Percentiles rank a stretch among this genome's conserved stretches.
These are phyloP conservation scores for Saguinus midas DNA, from an alignment of 2,113 vertebrate genomes.

Conservation along the genomic window DNA sequence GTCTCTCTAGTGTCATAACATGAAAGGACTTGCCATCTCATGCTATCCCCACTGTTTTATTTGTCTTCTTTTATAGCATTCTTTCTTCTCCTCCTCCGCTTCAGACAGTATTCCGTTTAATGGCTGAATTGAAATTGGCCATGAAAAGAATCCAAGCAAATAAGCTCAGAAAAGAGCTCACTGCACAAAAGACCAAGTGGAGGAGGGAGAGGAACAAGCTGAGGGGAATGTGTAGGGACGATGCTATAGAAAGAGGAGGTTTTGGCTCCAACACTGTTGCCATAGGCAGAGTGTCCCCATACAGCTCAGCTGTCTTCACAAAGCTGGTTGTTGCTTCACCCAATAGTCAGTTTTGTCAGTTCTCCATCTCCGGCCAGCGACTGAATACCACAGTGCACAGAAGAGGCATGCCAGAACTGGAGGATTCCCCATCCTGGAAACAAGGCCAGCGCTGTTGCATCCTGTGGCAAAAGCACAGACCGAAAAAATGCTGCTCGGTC, in stretches of 20 bases:
- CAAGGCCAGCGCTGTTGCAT: constrained; percentile 50
- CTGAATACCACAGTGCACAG: constrained; percentile 42
- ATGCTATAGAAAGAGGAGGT: constrained; percentile 20
- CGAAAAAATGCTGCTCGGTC: constrained; percentile 17
- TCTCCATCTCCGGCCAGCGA: neutral
- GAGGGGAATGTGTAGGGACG: neutral
- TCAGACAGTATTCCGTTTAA: constrained; percentile 56
- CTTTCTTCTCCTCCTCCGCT: constrained; percentile 5
- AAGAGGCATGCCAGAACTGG: constrained; percentile 34
- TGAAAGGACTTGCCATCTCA: neutral
- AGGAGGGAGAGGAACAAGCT: neutral
- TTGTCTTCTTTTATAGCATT: constrained; percentile 58
- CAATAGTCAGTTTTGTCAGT: constrained; percentile 28
- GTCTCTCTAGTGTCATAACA: neutral
- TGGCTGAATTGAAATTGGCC: constrained; percentile 52
- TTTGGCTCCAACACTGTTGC: neutral
- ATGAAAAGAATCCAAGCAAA: constrained; percentile 72
- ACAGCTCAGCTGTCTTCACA: neutral
- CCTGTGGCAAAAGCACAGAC: constrained; percentile 2
- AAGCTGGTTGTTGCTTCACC: neutral
- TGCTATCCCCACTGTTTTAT: neutral
- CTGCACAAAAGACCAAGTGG: neutral
- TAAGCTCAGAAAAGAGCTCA: constrained; percentile 40
- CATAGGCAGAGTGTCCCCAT: neutral
- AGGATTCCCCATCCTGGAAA: constrained; percentile 59